phyloP scores from a whole-genome alignment of 1,140 invertebrate species.

The Eubasilissa regina region DNA sequence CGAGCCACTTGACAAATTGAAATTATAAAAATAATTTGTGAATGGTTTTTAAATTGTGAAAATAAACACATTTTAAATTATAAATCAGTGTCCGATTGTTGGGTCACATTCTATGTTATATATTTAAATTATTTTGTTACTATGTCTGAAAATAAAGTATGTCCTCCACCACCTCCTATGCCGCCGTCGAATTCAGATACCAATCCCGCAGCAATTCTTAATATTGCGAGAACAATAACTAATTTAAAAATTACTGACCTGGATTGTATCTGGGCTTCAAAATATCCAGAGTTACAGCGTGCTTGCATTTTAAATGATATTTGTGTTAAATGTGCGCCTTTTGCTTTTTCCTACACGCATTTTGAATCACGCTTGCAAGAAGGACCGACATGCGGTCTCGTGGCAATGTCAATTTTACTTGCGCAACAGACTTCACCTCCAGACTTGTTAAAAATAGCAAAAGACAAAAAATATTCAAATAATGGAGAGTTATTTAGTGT shows the following conservation, averaged over 20 bases:
- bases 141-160: slow-evolving; percentile 44
- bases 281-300: slow-evolving; percentile 66
- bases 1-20: no score
- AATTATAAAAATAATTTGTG: no score
- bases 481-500: slow-evolving; percentile 92
- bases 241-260: neutral
- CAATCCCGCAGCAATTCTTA: neutral
- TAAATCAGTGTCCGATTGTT: neutral
- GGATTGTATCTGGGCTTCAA: slow-evolving; percentile 66
- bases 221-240: neutral
- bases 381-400: slow-evolving; percentile 86
- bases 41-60: no score
- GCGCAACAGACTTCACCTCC: slow-evolving; percentile 74
- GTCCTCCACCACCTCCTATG: slow-evolving; percentile 43
- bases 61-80: no score
- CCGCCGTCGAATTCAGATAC: neutral
- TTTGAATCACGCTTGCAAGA: slow-evolving; percentile 68
- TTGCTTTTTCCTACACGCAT: slow-evolving; percentile 64
- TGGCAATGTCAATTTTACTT: slow-evolving; percentile 84
- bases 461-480: slow-evolving; percentile 77
- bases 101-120: no score
- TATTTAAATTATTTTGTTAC: no score
- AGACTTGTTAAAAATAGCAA: slow-evolving; percentile 76
- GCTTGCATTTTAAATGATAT: slow-evolving; percentile 69
- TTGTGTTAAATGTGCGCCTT: slow-evolving; percentile 66